Conservation (phyloP, 2,888 invertebrate species). For the Toxonevra muliebris region DNA sequence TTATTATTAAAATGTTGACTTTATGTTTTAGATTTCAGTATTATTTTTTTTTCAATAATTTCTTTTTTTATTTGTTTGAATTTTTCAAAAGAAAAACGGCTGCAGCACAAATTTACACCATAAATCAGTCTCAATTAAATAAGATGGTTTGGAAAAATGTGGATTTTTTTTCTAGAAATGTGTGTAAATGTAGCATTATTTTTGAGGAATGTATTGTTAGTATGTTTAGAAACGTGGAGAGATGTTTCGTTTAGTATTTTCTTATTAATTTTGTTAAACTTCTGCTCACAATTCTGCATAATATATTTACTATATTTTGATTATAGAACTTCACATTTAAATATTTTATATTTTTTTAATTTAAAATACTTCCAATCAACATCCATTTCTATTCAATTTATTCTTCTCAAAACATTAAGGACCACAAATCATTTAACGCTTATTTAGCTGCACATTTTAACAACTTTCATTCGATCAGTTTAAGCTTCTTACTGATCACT, state of each 20-base stretch:
- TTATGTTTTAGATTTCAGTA: slow-evolving; percentile 6
- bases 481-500: slow-evolving; percentile 55
- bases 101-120: slow-evolving; percentile 47
- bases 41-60: slow-evolving; percentile 25
- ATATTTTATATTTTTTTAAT: no score
- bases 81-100: slow-evolving; percentile 33
- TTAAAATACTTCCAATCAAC: no score
- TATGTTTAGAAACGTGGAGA: no score
- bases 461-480: neutral
- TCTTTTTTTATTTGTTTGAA: slow-evolving; percentile 25
- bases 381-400: no score
- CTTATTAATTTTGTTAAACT: no score
- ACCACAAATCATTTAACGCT: slow-evolving; percentile 15
- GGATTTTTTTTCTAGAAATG: slow-evolving; percentile 32
- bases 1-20: slow-evolving; percentile 17
- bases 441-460: no score
- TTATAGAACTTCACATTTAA: no score
- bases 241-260: no score
- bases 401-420: slow-evolving; percentile 14
- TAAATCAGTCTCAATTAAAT: slow-evolving; percentile 60
- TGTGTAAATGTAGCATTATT: no score
- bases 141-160: slow-evolving; percentile 42
- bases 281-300: no score
- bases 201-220: neutral
- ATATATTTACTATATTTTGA: no score